Conservation (phyloP, 2,888 invertebrate genomes). For the Escarpia spicata region DNA sequence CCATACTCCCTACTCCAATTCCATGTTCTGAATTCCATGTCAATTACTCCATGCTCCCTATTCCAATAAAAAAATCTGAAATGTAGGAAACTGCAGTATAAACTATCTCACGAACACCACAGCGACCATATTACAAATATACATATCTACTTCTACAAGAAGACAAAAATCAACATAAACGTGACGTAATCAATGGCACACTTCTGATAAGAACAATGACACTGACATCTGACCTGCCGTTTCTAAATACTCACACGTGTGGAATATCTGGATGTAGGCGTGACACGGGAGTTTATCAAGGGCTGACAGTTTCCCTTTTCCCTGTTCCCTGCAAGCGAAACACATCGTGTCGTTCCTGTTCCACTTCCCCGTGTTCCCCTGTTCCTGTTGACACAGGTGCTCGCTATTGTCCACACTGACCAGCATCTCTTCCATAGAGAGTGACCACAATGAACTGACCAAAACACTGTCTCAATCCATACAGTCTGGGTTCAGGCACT, state of each 20-base stretch:
- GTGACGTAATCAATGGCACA: background rate
- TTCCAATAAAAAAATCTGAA: background rate
- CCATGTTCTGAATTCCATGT: no score
- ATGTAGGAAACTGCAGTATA: no score
- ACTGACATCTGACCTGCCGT: background rate
- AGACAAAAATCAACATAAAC: no score
- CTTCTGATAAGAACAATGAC: background rate
- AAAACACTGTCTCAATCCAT: background rate
- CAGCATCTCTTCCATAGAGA: slow-evolving; percentile 3
- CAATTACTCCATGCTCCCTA: background rate
- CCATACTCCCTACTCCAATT: no score
- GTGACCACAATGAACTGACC: background rate
- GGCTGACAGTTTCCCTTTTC: background rate
- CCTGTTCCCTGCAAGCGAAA: slow-evolving; percentile 4
- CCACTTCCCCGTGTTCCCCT: background rate
- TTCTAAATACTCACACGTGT: background rate
- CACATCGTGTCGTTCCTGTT: slow-evolving; percentile 16
- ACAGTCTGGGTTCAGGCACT: background rate
- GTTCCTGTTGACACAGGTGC: background rate
- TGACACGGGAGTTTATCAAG: background rate
- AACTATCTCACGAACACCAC: no score
- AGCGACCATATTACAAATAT: no score
- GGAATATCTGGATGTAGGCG: background rate
- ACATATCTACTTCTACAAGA: no score
- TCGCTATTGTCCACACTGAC: background rate